Base-by-base conservation (phyloP, 2,888 invertebrate genomes). In the Exephanes ischioxanthus region DNA sequence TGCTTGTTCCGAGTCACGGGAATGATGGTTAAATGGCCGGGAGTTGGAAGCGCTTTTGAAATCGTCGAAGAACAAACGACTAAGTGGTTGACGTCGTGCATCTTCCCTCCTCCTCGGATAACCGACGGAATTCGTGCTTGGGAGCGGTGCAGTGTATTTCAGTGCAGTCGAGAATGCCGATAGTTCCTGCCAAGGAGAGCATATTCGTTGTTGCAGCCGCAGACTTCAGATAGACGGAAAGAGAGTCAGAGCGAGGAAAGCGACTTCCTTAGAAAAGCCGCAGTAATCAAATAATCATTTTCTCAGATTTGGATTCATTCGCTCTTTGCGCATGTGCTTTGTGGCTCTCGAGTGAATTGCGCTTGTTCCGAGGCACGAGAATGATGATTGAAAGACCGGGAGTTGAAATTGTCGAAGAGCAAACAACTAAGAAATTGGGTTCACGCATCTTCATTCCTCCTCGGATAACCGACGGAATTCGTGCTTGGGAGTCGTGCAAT, bases 351-450 rank as follows among this genome's bases (percentile, higher is more conserved):
- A n/a, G 48, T 51, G 53, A 55, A 77, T 77, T 53, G 26, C 0
- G 66, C 67, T 67, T 37, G 9, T 51, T 55, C 30, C 22, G 45
- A 19, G 53, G 26, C 53, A 53, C 41, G 22, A 41, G 67, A 37
- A 26, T 48, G 58, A 78, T 61, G 55, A 68, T 78, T 26, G 14
- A 78, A 78, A 58, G 68, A 78, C 75, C 45, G 48, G 6, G 41
- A 70, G 55, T 26, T 14, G n/a, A 68, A 77, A 77, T 68, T 68
- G 67, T 26, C 55, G 58, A 67, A 76, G 58, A 58, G 30, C 22
- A 67, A 16, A 58, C 26, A 6, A 37, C 37, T 33, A 33, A 33
- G 41, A 30, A 30, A 58, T 55, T 68, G 3, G 45, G 58, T 68
- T 78, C 58, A n/a, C 68, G 26, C 26, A 16, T 51, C 19, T 76